These are phyloP conservation scores for Emydocephalus ijimae DNA, from an alignment of 2,113 vertebrate genomes.

Conservation along the genomic window DNA sequence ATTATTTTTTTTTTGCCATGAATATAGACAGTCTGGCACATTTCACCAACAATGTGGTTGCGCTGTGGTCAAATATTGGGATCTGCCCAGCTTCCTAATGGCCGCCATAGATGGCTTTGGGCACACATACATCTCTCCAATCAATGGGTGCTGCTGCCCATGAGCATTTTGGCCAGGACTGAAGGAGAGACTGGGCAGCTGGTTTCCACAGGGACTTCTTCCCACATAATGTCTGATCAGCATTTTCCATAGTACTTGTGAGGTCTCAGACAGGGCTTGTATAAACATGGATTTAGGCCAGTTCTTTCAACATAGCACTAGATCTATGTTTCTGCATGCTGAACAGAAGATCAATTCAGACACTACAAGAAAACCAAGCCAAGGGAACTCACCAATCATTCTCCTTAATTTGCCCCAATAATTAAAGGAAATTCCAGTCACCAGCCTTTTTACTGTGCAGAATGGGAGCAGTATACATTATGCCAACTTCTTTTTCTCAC, in stretches of 20 bases:
- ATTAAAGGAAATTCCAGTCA: background rate
- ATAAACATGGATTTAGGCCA: background rate
- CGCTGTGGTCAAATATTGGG: background rate
- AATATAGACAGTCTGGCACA: background rate
- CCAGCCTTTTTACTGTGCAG: background rate
- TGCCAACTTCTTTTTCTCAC: background rate
- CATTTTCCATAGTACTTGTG: background rate
- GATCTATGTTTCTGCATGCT: background rate
- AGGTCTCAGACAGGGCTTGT: background rate
- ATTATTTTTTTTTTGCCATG: background rate
- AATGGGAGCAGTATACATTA: background rate
- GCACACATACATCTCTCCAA: background rate
- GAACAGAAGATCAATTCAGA: background rate
- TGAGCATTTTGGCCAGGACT: background rate
- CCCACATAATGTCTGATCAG: background rate
- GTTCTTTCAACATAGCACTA: background rate
- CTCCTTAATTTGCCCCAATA: background rate
- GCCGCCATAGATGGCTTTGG: background rate
- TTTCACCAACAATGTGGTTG: background rate
- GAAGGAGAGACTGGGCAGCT: background rate
- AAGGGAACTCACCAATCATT: background rate
- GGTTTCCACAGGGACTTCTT: background rate
- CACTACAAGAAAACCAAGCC: background rate
- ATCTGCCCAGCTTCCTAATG: background rate
- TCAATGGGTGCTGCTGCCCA: background rate